Base-by-base conservation (phyloP, 2,888 invertebrate genomes). In the Mellilla xanthometata region DNA sequence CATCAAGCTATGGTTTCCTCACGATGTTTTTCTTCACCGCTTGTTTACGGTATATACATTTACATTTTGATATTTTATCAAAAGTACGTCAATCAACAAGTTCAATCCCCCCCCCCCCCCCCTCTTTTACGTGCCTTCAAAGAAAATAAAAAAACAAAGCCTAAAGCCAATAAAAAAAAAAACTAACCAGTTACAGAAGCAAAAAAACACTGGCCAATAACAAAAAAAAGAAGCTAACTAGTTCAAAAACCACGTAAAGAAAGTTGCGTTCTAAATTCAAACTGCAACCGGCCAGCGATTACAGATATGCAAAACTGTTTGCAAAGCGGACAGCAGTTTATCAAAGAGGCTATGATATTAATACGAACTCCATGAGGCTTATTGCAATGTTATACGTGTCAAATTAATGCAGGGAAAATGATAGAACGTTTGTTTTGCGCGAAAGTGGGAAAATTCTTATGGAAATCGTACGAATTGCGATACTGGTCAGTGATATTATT, bases 271-370 rank as follows among this genome's bases (percentile, higher is more conserved):
- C 49, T 45, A 50, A 54, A 48, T 51, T 44, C 41, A 39, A 51
- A 34, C 42, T 36, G 39, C 44, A 38, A 47, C 49, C 52, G 39
- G 48, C 51, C 39, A 45, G 40, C 54, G 53, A 60, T 54, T 36
- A 35, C 40, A 50, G 67, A 68, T 68, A 68, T 71, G 68, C 68
- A 67, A 65, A 68, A 62, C 56, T 61, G 60, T 60, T 60, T 58
- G 64, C 56, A 47, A 52, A 61, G 56, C 52, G 51, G 39, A 49
- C 47, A 50, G 46, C 47, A 54, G 51, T 62, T 63, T 56, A 62
- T 68, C 63, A 68, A 51, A 47, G 39, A 39, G 28, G 40, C 49
- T 41, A 38, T 41, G 44, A 55, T 56, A 53, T 52, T 56, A 54
- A 49, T 52, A 38, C 40, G 11, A 11, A 22, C 13, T 31, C 39